Evolutionary conservation across 2,113 vertebrate genomes (phyloP), one percentile per base, ranked within the genome.

Genomic region (Saccopteryx bilineata): DNA sequence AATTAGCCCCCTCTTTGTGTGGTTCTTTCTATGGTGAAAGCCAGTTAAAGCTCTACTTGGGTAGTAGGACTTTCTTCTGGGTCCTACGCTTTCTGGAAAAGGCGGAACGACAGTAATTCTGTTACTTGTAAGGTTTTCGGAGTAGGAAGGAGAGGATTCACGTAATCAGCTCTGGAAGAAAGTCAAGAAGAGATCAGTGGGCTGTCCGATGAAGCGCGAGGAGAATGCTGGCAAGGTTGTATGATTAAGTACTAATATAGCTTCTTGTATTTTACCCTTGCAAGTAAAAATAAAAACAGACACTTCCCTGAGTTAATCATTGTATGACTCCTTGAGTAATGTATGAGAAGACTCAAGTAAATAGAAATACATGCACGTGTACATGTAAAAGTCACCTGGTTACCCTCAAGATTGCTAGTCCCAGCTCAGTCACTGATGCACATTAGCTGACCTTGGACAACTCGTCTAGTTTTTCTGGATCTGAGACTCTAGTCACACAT

Each of bases 41-140:
- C 33, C n/a, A 52, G 5, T n/a, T 46, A 31, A 87, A 88, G n/a
- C 48, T 7, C 68, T 90, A 24, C 56, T 66, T 15, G 18, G 12
- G 60, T 24, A 78, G 19, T 50, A 15, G 19, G 2, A 18, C 86
- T 93, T 91, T 87, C 71, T 87, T 80, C 61, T 56, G 23, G 88
- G 50, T 61, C 15, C 28, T 88, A 14, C 2, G 2, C 39, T 61
- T 84, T 78, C 48, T 58, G 23, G 60, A 86, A 86, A 91, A 79
- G 46, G 79, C 17, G 92, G 92, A 54, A 58, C 82, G 60, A 92
- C 84, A 87, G 61, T 63, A 46, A 74, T 78, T 54, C 72, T 75
- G 24, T 15, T 83, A 11, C 21, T 75, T 65, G 9, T 12, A 46
- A 66, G 9, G 1, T 74, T 66, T 80, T 79, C 74, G 28, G 23